Evolutionary conservation across 2,113 vertebrate genomes (phyloP).

Genomic region (Coracopsis vasa): DNA sequence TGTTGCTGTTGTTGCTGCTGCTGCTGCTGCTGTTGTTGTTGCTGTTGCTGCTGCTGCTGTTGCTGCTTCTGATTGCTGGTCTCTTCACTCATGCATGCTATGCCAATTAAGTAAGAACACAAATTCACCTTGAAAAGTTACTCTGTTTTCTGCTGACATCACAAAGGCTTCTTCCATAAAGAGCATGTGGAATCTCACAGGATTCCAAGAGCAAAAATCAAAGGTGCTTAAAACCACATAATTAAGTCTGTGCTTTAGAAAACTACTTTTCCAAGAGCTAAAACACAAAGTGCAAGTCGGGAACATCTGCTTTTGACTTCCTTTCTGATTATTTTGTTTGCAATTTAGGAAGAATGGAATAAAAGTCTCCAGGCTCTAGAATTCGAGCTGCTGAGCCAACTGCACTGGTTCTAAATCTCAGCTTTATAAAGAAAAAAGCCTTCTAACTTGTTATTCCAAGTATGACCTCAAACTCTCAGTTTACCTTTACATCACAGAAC

Average conservation of each 20-base stretch:
- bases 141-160: conserved; percentile 31
- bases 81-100: conserved; percentile 83
- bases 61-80: conserved; percentile 81
- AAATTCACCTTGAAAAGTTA: conserved; percentile 61
- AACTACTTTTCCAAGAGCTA: background rate
- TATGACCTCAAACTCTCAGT: background rate
- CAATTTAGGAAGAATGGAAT: background rate
- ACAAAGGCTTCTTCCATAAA: conserved; percentile 36
- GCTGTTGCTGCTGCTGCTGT: conserved; percentile 69
- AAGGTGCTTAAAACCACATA: background rate
- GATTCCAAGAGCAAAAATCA: conserved; percentile 27
- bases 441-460: background rate
- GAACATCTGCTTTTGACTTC: background rate
- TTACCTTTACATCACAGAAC: background rate
- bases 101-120: conserved; percentile 71
- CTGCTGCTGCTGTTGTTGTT: conserved; percentile 53
- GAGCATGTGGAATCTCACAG: background rate
- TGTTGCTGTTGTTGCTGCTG: conserved; percentile 53
- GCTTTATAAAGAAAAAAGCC: background rate
- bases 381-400: background rate
- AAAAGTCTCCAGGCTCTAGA: background rate
- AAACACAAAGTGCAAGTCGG: background rate
- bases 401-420: background rate
- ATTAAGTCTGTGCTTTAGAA: background rate
- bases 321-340: background rate